Evolutionary conservation across 2,113 vertebrate species (phyloP).

Genomic region (Gallinago paraguaiae): DNA sequence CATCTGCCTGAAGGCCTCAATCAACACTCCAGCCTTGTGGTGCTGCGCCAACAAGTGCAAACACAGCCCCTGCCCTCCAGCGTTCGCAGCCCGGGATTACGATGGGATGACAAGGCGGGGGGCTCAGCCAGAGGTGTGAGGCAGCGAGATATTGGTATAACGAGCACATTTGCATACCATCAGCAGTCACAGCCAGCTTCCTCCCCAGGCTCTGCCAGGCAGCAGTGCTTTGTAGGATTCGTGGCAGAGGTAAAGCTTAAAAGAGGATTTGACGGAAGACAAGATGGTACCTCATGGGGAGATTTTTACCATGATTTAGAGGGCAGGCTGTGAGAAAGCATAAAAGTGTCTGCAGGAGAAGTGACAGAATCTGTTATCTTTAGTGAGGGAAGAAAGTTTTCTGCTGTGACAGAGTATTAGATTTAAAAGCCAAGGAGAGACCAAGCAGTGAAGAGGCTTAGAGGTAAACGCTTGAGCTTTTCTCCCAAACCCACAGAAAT

Average conservation of each 20-base stretch:
- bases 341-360: constrained; percentile 24
- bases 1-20: neutral
- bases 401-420: constrained; percentile 17
- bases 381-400: constrained; percentile 20
- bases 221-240: neutral
- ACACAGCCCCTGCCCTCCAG: neutral
- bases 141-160: neutral
- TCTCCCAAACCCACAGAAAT: constrained; percentile 20
- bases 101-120: neutral
- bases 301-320: constrained; percentile 35
- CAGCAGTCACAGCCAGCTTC: neutral
- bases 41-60: neutral
- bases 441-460: constrained; percentile 4
- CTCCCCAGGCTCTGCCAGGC: neutral
- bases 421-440: constrained; percentile 25
- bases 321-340: neutral
- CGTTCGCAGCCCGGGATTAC: neutral
- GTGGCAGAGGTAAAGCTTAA: neutral
- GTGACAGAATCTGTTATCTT: constrained; percentile 21
- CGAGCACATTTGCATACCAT: neutral
- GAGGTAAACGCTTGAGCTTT: constrained; percentile 22
- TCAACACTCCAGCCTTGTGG: neutral
- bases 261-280: neutral
- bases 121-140: neutral
- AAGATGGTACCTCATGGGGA: neutral